A percentile compares a stretch with the other conserved stretches of the same genome.
Conservation (phyloP, 2,888 invertebrate species). For the Sthenelais limicola region DNA sequence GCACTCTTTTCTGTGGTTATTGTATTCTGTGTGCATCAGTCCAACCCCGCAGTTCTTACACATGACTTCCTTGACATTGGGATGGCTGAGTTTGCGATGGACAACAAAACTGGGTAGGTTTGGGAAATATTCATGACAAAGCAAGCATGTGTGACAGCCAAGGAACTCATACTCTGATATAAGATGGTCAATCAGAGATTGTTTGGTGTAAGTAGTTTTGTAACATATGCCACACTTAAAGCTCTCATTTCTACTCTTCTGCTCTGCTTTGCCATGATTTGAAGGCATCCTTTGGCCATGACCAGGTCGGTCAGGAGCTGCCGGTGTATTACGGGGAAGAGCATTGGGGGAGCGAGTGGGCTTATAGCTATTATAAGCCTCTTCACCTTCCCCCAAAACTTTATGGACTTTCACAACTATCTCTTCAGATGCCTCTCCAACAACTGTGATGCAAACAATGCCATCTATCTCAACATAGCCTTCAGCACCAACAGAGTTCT, state of each 20-base stretch:
- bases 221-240: conserved; percentile 30
- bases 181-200: conserved; percentile 22
- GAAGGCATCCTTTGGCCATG: not conserved
- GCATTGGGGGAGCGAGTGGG: not conserved
- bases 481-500: not conserved
- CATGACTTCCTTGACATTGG: not conserved
- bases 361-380: not conserved
- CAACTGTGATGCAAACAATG: conserved; percentile 31
- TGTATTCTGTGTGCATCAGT: conserved; percentile 5
- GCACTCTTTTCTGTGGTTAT: conserved; percentile 16
- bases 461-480: conserved; percentile 28
- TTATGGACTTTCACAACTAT: conserved; percentile 32
- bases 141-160: conserved; percentile 22
- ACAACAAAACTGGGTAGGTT: conserved; percentile 15
- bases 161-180: conserved; percentile 21
- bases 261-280: conserved; percentile 13
- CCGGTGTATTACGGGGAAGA: no score
- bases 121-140: conserved; percentile 30
- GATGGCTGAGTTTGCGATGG: conserved; percentile 25
- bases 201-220: not conserved
- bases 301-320: not conserved
- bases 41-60: conserved; percentile 8
- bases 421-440: conserved; percentile 22
- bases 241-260: not conserved
- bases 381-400: conserved; percentile 8